Evolutionary conservation across 2,888 invertebrate species (phyloP), one percentile per base, ranked within the genome.

Genomic region (Parnassius orleans): DNA sequence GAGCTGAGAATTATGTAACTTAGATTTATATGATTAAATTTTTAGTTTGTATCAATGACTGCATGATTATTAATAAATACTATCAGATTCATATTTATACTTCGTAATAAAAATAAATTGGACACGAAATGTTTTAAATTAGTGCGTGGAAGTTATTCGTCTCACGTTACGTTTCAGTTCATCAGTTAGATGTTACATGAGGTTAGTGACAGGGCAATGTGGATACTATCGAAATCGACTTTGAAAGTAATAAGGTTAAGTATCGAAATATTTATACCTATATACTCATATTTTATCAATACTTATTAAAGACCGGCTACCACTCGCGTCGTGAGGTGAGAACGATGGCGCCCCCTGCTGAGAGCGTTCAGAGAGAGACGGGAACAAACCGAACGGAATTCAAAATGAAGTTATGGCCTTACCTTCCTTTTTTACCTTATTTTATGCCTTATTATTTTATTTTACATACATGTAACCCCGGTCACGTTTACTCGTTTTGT

Each of bases 271-370:
- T 91, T 89, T 89, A 87, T 90, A 85, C 88, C 87, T 87, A 14
- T 14, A 87, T 89, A 88, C 89, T 89, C 89, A 90, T 91, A 89
- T 87, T 90, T 91, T 90, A 91, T 90, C 90, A 89, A 90, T 87
- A 87, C 87, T 89, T 91, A 90, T 91, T 91, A 91, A 90, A 87
- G 87, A 81, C 80, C 86, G 86, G 90, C 91, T 91, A 91, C 91
- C 86, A 91, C 87, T 88, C 90, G 89, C 89, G 78, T 90, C 90
- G 86, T 79, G 88, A 91, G 90, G 91, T 91, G 91, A 91, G 90
- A 91, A 91, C 90, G 90, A 90, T 86, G 86, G 88, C 76, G 86
- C 86, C 87, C 88, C 91, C 90, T 83, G 91, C 90, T 88, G 90
- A 60, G 90, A 70, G 75, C 81, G 84, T 81, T 82, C 84, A 84